A percentile compares a stretch with the other conserved stretches of the same genome.
phyloP scores from a whole-genome alignment of 2,113 vertebrate species.

The Sorex fumeus region DNA sequence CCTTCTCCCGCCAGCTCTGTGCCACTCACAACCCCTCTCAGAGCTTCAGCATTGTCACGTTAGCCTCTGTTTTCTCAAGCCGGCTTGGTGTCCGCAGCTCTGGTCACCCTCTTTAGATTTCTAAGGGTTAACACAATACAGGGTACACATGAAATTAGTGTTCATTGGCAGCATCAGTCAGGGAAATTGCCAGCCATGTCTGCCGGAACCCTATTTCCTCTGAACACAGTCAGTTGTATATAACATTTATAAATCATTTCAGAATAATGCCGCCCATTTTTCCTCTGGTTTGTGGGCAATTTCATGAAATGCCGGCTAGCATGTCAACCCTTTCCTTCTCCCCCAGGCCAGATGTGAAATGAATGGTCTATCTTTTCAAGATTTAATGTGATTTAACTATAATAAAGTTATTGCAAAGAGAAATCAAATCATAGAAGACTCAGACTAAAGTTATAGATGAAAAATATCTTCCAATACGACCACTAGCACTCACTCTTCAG shows the following conservation, averaged over 20 bases:
- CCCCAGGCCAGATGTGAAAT: slow-evolving; percentile 48
- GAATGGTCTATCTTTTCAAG: slow-evolving; percentile 8
- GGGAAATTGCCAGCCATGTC: neutral
- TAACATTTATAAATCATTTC: slow-evolving; percentile 32
- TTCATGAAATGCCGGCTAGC: slow-evolving; percentile 31
- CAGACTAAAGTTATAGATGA: neutral
- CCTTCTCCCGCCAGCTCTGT: neutral
- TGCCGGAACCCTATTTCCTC: neutral
- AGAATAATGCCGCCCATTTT: slow-evolving; percentile 32
- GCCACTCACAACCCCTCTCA: neutral
- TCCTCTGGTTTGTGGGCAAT: slow-evolving; percentile 34
- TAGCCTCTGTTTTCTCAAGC: neutral
- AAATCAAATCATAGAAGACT: slow-evolving; percentile 23
- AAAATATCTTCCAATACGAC: no score
- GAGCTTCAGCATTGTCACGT: neutral
- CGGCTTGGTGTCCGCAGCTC: neutral
- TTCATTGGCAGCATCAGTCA: neutral
- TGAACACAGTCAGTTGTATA: neutral
- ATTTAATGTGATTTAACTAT: slow-evolving; percentile 50
- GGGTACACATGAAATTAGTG: neutral
- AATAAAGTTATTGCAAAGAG: slow-evolving; percentile 29
- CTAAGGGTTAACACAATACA: neutral
- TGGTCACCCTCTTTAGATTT: neutral
- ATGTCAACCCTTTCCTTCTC: neutral
- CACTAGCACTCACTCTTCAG: no score